Conservation (phyloP, 2,113 vertebrate species). For the Podocnemis expansa region DNA sequence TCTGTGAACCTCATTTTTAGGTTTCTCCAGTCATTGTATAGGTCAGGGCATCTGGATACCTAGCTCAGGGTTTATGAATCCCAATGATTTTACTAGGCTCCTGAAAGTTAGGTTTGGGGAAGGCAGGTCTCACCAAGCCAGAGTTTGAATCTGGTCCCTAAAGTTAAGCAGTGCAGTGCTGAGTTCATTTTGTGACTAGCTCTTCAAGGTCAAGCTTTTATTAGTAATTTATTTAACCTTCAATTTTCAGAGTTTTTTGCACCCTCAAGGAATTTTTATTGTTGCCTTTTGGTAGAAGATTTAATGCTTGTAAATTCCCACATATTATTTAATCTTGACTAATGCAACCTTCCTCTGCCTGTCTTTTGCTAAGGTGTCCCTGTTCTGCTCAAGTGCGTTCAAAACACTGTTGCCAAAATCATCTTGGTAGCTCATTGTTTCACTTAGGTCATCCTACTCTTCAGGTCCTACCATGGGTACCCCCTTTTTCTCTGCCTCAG, state of each 20-base stretch:
- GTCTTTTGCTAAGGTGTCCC: background rate
- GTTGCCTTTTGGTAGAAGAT: background rate
- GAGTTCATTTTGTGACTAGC: too few relatives aligned
- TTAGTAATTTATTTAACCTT: slow-evolving; percentile 18
- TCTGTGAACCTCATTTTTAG: background rate
- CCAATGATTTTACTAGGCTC: background rate
- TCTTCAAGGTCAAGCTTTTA: too few relatives aligned
- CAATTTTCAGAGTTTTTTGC: slow-evolving; percentile 30
- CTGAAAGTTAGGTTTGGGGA: background rate
- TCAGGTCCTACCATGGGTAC: background rate
- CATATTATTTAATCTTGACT: background rate
- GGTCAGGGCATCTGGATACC: background rate
- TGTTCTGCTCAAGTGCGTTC: background rate
- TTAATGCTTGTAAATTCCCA: background rate
- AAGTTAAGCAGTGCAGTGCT: too few relatives aligned
- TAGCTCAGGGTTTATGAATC: background rate
- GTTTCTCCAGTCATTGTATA: background rate
- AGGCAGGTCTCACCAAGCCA: background rate
- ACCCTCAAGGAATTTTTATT: slow-evolving; percentile 22
- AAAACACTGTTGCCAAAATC: background rate
- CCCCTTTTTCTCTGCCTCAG: background rate
- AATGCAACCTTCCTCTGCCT: background rate
- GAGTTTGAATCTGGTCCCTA: background rate
- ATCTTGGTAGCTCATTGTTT: background rate
- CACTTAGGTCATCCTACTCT: background rate